These are phyloP conservation scores for Dynastes grantii DNA, from an alignment of 2,888 invertebrate genomes.

Conservation along the genomic window DNA sequence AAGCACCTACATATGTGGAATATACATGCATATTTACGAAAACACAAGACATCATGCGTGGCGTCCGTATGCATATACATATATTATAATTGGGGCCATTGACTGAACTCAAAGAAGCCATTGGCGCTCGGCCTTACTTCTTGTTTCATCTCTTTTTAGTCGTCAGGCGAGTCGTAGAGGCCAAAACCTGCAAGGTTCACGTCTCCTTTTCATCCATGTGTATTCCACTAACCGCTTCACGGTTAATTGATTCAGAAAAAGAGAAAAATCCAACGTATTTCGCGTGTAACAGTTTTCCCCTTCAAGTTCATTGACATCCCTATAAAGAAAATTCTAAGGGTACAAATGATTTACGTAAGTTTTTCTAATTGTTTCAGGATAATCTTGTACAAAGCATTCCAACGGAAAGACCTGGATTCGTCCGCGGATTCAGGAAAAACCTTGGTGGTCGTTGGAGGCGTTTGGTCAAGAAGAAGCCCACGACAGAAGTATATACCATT, in stretches of 20 bases:
- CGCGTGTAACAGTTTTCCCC: constrained; percentile 25
- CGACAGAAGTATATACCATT: constrained; percentile 87
- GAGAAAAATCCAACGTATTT: too few species aligned
- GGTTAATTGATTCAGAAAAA: constrained; percentile 42
- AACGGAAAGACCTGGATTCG: constrained; percentile 81
- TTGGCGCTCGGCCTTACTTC: constrained; percentile 42
- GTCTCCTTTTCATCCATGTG: constrained; percentile 26
- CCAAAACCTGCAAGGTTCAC: constrained; percentile 38
- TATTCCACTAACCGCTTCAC: constrained; percentile 36
- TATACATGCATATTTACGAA: constrained; percentile 13
- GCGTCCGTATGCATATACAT: background rate
- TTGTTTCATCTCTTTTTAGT: constrained; percentile 49
- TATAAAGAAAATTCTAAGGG: background rate
- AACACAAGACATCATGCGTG: background rate
- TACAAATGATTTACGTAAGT: constrained; percentile 2
- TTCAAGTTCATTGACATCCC: background rate
- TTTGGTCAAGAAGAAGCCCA: constrained; percentile 87
- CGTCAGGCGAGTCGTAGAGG: constrained; percentile 34
- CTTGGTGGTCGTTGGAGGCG: constrained; percentile 90
- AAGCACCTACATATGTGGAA: constrained; percentile 17
- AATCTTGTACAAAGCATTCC: constrained; percentile 81
- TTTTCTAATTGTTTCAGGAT: constrained; percentile 77
- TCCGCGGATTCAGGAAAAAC: constrained; percentile 87
- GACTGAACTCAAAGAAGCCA: constrained; percentile 40
- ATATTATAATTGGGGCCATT: constrained; percentile 50